A percentile compares a stretch with the other conserved stretches of the same genome.
Evolutionary conservation across 2,113 vertebrate species (phyloP).

Genomic region (Catharus fuscescens): DNA sequence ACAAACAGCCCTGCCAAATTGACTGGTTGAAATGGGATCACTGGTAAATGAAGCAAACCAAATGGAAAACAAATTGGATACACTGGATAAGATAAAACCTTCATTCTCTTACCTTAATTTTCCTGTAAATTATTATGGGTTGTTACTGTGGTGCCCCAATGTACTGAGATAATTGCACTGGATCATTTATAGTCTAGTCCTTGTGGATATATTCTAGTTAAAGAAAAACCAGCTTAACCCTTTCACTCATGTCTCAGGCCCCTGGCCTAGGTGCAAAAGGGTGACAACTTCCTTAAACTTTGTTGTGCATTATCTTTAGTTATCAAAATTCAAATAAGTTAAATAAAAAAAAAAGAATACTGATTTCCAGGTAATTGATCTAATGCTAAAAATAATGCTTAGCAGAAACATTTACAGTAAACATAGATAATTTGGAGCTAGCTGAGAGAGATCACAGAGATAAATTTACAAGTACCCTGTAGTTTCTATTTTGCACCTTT

Average conservation of each 20-base stretch:
- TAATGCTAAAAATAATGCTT: conserved; percentile 62
- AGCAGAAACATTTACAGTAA: conserved; percentile 62
- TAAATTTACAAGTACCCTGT: conserved; percentile 25
- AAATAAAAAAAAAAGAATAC: conserved; percentile 22
- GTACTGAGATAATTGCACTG: conserved; percentile 50
- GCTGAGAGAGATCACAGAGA: conserved; percentile 61
- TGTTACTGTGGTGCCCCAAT: conserved; percentile 19
- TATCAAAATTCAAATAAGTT: conserved; percentile 69
- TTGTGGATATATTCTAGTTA: conserved; percentile 58
- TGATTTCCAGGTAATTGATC: conserved; percentile 56
- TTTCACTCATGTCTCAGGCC: conserved; percentile 19
- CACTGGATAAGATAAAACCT: conserved; percentile 52
- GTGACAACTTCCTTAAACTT: conserved; percentile 45
- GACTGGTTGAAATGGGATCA: conserved; percentile 57
- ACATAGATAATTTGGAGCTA: conserved; percentile 52
- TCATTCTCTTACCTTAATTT: conserved; percentile 42
- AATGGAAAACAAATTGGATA: conserved; percentile 50
- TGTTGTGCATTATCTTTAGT: conserved; percentile 50
- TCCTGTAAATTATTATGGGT: conserved; percentile 33
- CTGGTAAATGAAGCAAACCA: conserved; percentile 34
- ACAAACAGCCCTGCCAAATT: conserved; percentile 47
- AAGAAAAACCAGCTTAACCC: conserved; percentile 66
- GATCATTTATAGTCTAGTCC: conserved; percentile 9
- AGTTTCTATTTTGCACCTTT: conserved; percentile 33
- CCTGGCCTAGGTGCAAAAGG: conserved; percentile 12